Conservation (phyloP, 2,113 vertebrate species). For the Cygnus atratus region DNA sequence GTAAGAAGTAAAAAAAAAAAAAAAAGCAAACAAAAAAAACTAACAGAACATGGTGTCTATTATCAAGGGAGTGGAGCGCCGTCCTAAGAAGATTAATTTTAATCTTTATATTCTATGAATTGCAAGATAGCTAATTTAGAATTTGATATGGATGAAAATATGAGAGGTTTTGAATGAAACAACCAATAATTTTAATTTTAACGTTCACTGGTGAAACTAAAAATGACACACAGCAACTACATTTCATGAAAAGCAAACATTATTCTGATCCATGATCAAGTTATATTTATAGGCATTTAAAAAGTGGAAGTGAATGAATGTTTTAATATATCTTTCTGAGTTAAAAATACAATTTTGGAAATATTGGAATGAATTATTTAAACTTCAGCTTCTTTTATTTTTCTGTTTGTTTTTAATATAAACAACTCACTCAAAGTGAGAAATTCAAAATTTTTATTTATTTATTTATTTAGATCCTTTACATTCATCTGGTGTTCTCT, state of each 20-base stretch:
- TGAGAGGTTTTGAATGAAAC: neutral
- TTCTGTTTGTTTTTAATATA: neutral
- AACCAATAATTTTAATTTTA: neutral
- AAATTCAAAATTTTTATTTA: neutral
- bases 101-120: neutral
- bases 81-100: neutral
- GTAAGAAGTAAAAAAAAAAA: neutral
- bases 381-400: accelerated
- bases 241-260: neutral
- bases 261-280: neutral
- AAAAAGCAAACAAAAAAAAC: neutral
- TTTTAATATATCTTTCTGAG: neutral
- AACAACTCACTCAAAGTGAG: neutral
- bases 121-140: neutral
- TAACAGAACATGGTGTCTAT: neutral
- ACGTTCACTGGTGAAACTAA: neutral
- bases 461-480: neutral
- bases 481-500: neutral
- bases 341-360: neutral
- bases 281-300: neutral
- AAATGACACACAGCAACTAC: neutral
- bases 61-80: neutral
- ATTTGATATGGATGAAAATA: neutral
- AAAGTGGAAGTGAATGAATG: neutral
- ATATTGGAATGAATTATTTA: neutral